Base-by-base conservation (phyloP, 2,888 invertebrate species). In the Agapostemon virescens region DNA sequence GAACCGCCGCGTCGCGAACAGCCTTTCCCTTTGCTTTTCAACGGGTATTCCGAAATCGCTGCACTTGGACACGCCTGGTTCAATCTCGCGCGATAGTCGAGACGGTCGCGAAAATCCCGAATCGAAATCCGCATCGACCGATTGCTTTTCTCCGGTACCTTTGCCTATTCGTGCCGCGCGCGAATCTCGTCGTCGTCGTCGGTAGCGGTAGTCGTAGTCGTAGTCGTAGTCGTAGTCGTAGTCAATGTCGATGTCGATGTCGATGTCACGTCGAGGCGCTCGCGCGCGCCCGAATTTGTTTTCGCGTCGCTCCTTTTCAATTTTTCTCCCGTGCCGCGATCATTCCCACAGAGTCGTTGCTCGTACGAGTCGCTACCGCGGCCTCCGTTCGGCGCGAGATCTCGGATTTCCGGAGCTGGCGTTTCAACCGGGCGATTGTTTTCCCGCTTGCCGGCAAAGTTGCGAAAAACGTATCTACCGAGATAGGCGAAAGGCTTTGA, bases 21-120 rank as follows among this genome's bases (percentile, higher is more conserved):
- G 23, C 45, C 78, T 69, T 69, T 77, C 79, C 73, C 75, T 80
- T 82, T 82, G 81, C 82, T 85, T 86, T 84, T 84, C 84, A 61
- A 74, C 69, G 81, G 83, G 80, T 86, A 81, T 84, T 79, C 78
- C 69, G 69, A 79, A 83, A 76, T 81, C 85, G 77, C 79, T 75
- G 78, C 82, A 86, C 84, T 86, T 86, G 82, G 83, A 85, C 82
- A 80, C 77, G 85, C 83, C 85, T 83, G 82, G 86, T 84, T 86
- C 88, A 86, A 87, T 86, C 87, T 81, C 81, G 82, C 80, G 74
- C 86, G 84, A 88, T 87, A 85, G 86, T 84, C 85, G 67, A 84
- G 81, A 73, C 70, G 63, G 77, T 78, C 17, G 30, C 2, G 77
- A 75, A 88, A 83, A 83, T 77, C 78, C 73, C 71, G 84, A 85